Conservation (phyloP, 1,140 invertebrate species). For the Eciton burchellii region DNA sequence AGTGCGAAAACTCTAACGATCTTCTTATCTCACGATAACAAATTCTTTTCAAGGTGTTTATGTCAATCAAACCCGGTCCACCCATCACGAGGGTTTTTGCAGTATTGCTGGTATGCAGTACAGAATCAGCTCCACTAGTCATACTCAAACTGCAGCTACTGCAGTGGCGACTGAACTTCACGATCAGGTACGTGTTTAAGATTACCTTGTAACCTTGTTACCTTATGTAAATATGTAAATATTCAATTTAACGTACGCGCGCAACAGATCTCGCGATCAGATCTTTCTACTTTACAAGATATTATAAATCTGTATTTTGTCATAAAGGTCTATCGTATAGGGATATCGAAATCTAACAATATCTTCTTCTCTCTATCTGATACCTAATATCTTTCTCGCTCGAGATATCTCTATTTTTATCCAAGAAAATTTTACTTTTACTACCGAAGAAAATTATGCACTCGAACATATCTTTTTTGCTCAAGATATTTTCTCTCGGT, state of each 20-base stretch:
- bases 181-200: slow-evolving; percentile 83
- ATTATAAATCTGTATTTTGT: background rate
- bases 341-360: no score
- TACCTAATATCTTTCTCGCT: no score
- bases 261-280: no score
- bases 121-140: slow-evolving; percentile 90
- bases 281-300: no score
- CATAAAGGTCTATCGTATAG: background rate
- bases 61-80: slow-evolving; percentile 90
- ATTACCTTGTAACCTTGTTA: background rate
- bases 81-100: slow-evolving; percentile 93
- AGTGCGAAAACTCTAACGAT: slow-evolving; percentile 46
- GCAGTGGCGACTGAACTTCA: slow-evolving; percentile 89
- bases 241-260: no score
- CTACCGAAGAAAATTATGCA: no score
- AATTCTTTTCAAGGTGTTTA: slow-evolving; percentile 87
- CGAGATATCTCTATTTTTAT: slow-evolving; percentile 17
- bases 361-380: no score
- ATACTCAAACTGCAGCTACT: slow-evolving; percentile 92
- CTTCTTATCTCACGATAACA: slow-evolving; percentile 12
- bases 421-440: no score
- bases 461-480: no score
- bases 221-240: no score
- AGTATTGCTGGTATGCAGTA: slow-evolving; percentile 94
- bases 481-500: no score